Conservation (phyloP, 2,797 vertebrate species). For the Tauraco hartlaubi region DNA sequence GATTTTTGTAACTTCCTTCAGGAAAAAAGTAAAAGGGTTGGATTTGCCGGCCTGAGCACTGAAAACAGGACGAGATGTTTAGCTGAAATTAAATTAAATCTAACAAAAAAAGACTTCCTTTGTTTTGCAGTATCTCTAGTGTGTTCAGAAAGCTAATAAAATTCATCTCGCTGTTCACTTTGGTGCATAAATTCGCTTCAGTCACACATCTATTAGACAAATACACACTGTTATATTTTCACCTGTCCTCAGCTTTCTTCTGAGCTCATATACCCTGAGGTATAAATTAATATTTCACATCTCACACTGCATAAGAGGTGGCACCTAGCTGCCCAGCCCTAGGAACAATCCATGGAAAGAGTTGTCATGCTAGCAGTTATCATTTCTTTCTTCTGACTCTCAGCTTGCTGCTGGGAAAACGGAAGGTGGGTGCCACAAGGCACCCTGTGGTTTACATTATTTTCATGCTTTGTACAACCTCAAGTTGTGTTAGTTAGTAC, state of each 20-base stretch:
- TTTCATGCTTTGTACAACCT: background rate
- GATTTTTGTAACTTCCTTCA: background rate
- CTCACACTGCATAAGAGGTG: background rate
- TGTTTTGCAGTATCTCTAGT: background rate
- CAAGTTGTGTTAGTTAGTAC: background rate
- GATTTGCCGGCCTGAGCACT: background rate
- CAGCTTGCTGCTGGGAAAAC: background rate
- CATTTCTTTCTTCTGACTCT: background rate
- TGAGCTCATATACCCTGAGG: background rate
- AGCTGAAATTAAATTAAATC: background rate
- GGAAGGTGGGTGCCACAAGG: background rate
- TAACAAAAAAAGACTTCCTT: background rate
- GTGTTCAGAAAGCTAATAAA: background rate
- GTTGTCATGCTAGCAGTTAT: background rate
- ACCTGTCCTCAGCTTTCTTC: slow-evolving; percentile 9
- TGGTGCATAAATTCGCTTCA: background rate
- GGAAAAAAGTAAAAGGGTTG: background rate
- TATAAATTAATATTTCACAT: background rate
- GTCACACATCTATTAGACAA: background rate
- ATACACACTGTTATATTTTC: background rate
- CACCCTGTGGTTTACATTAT: background rate
- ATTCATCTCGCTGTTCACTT: background rate
- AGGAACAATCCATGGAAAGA: background rate
- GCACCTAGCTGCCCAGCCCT: background rate
- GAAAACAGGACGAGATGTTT: background rate